Evolutionary conservation across 2,113 vertebrate species (phyloP).

Genomic region (Dipodomys merriami): DNA sequence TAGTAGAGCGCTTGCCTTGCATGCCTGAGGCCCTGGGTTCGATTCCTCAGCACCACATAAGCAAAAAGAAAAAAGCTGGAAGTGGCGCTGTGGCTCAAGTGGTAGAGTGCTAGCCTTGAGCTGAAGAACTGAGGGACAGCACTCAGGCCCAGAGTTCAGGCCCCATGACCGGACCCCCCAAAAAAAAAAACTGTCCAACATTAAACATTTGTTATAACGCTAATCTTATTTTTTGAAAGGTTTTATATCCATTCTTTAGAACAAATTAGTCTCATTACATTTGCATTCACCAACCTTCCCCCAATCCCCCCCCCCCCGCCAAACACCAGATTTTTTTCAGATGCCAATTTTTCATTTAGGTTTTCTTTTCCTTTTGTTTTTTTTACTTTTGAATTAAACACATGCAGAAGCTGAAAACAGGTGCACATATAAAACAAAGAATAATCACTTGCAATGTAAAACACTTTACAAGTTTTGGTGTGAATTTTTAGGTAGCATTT

Average conservation of each 20-base stretch:
- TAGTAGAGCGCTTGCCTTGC: no score
- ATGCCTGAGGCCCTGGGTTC: no score
- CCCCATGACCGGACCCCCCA: no score
- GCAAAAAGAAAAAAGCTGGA: no score
- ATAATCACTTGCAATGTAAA: conserved; percentile 52
- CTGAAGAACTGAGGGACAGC: no score
- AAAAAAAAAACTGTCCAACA: no score
- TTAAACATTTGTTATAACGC: conserved; percentile 61
- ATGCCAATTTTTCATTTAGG: conserved; percentile 50
- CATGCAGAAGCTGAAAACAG: conserved; percentile 53
- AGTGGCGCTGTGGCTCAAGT: no score
- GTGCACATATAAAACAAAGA: conserved; percentile 40
- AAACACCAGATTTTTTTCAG: conserved; percentile 48
- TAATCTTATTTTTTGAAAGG: conserved; percentile 46
- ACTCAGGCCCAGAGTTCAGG: no score
- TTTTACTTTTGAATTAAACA: conserved; percentile 24
- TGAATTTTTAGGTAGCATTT: conserved; percentile 23
- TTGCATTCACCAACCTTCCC: conserved; percentile 69
- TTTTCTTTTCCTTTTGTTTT: neutral
- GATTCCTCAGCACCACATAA: no score
- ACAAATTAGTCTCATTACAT: conserved; percentile 63
- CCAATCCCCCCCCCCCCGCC: conserved; percentile 65
- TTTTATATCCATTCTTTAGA: conserved; percentile 56
- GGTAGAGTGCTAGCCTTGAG: no score
- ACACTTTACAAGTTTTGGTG: conserved; percentile 24